Evolutionary conservation across 1,140 invertebrate genomes (phyloP), one percentile per base, ranked within the genome.

Genomic region (Drosophila parvula): DNA sequence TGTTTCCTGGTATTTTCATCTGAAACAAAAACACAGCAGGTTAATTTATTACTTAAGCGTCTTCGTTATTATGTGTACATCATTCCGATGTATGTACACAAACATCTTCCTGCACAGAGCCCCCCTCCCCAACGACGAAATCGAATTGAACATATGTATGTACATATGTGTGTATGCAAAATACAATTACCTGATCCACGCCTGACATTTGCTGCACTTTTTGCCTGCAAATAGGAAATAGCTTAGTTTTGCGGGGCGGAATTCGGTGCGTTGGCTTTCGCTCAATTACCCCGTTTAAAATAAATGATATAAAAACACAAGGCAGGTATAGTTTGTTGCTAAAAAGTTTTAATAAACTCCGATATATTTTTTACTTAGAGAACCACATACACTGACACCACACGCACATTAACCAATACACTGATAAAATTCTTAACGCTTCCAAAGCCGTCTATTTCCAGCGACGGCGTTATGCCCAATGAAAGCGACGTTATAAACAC

Each of bases 1-100:
- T 79, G 82, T 85, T 91, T 91, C 84, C 90, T 75, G 90, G 77
- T 86, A 79, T 67, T 83, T 90, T 91, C 82, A 86, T 86, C 90
- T 91, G 74, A 71, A 86, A 91, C 18, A 56, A 74, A 55, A 61
- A 73, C 51, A 51, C 32, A 34, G 71, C 63, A 70, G 34, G 73
- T 79, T 64, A 69, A 43, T 56, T 47, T 63, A 58, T 63, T 45
- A 59, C 55, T 48, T 45, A 44, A 51, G 44, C 14, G 40, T 40
- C 32, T 38, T 45, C 51, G 16, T 45, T 27, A 38, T 34, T 41
- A 36, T 43, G 32, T 69, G 14, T 58, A 48, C 67, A 71, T 57
- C 64, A 38, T 27, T 41, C 10, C 43, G 36, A 67, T 68, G 38
- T 56, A 59, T 48, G 59, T 63, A 62, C 50, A 63, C 68, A 75